A percentile compares a stretch with the other conserved stretches of the same genome.
Conservation (phyloP, 2,113 vertebrate species). For the Puntigrus tetrazona region DNA sequence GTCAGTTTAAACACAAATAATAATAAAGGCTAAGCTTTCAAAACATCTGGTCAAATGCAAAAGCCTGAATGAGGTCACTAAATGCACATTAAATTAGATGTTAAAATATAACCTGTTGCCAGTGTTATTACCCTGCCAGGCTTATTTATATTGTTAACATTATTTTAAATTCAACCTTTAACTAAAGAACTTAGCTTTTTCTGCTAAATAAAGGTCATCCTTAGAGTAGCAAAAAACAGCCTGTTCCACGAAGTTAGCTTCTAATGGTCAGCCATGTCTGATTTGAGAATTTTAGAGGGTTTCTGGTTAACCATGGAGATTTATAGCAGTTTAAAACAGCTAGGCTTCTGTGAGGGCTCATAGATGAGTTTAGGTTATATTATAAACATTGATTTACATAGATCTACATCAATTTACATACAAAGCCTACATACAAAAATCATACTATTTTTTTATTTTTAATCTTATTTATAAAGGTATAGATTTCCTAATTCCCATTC, state of each 20-base stretch:
- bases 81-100: neutral
- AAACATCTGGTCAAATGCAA: conserved; percentile 18
- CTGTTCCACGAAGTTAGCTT: neutral
- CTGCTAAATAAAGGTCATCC: neutral
- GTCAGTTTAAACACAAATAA: conserved; percentile 22
- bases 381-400: neutral
- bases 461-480: neutral
- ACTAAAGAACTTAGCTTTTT: neutral
- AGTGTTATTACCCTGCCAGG: neutral
- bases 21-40: neutral
- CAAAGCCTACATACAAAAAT: no score
- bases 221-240: neutral
- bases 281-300: neutral
- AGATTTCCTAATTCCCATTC: neutral
- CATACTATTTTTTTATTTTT: neutral
- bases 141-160: neutral
- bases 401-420: no score
- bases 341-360: neutral
- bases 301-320: neutral
- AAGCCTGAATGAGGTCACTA: neutral
- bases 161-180: neutral
- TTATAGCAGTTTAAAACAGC: neutral
- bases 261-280: neutral
- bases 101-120: neutral
- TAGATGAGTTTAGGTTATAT: neutral